Evolutionary conservation across 2,888 invertebrate genomes (phyloP).

Genomic region (Folsomia manolachei): DNA sequence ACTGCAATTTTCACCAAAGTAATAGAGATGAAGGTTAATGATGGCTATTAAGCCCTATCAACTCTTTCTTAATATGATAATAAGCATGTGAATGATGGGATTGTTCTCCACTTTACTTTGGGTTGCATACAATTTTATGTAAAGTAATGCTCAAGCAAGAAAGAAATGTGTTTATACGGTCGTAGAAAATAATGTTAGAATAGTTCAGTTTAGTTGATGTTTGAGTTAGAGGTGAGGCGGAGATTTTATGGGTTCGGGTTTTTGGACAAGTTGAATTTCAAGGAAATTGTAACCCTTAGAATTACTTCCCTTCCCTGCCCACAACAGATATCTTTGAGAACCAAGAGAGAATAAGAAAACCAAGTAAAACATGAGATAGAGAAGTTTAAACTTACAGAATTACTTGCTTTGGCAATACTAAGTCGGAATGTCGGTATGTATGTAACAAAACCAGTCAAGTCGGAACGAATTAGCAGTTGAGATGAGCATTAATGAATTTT

Average conservation of each 20-base stretch:
- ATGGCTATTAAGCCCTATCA: conserved; percentile 34
- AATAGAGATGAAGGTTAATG: conserved; percentile 38
- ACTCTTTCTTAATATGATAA: conserved; percentile 29
- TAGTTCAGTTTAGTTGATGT: background rate
- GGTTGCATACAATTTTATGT: too few species aligned
- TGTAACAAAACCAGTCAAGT: background rate
- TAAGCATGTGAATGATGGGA: background rate
- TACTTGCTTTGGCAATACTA: background rate
- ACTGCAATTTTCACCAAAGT: conserved; percentile 12
- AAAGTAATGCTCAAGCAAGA: background rate
- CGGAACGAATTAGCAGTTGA: background rate
- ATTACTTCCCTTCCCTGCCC: background rate
- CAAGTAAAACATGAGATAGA: too few species aligned
- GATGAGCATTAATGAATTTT: background rate
- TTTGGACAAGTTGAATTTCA: background rate
- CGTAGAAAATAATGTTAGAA: too few species aligned
- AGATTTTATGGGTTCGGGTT: background rate
- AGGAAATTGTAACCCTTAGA: background rate
- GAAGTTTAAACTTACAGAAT: too few species aligned
- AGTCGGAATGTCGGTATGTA: too few species aligned
- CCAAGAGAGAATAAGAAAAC: too few species aligned
- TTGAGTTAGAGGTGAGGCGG: background rate
- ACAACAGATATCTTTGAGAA: too few species aligned
- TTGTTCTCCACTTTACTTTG: background rate
- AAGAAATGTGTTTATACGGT: conserved; percentile 1